phyloP scores from a whole-genome alignment of 2,797 vertebrate genomes.

The Sphaeramia orbicularis region DNA sequence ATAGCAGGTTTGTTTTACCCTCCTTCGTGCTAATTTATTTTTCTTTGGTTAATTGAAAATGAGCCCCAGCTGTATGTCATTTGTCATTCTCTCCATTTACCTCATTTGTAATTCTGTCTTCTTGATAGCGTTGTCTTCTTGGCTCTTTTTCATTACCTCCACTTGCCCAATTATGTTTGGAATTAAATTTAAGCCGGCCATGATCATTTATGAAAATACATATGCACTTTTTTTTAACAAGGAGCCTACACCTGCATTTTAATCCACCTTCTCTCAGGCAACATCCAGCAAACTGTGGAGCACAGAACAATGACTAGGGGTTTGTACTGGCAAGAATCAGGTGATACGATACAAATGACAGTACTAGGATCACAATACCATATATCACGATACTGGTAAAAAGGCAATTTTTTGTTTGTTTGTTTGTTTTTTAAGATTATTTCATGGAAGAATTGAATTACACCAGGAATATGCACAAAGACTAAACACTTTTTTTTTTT shows the following conservation, averaged over 20 bases:
- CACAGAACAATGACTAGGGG: no score
- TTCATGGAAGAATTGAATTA: no score
- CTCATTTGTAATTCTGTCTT: conserved; percentile 24
- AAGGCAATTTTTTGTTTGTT: no score
- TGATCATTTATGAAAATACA: conserved; percentile 10
- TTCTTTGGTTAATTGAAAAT: conserved; percentile 60
- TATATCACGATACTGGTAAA: no score
- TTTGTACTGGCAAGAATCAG: no score
- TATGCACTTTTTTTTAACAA: conserved; percentile 1
- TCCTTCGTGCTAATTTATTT: conserved; percentile 38
- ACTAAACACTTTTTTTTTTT: no score
- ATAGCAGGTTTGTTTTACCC: conserved; percentile 90
- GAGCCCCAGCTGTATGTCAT: conserved; percentile 62
- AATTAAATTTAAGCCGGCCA: conserved; percentile 6
- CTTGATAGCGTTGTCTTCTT: conserved; percentile 15
- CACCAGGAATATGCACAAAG: no score
- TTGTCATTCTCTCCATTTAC: conserved; percentile 51
- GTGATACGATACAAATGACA: no score
- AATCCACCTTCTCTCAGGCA: not conserved
- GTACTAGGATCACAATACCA: no score
- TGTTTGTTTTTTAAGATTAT: no score
- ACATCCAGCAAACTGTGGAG: not conserved
- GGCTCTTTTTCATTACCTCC: conserved; percentile 38
- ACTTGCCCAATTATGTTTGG: conserved; percentile 8
- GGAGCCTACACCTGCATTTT: not conserved